A percentile compares a stretch with the other conserved stretches of the same genome.
phyloP scores from a whole-genome alignment of 2,113 vertebrate genomes.

The Neolamprologus sp. region DNA sequence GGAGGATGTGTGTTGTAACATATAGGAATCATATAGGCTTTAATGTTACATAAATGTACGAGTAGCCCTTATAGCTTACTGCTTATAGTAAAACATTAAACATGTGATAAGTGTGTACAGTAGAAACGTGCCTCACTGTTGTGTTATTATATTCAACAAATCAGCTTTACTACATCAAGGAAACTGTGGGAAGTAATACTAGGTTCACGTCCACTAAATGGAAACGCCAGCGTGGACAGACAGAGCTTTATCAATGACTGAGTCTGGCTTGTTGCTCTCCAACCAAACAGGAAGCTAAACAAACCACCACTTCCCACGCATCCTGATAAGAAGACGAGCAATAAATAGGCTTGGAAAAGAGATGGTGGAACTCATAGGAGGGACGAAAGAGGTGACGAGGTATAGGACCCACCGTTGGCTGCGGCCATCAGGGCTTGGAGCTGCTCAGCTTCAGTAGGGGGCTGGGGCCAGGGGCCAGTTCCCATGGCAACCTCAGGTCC shows the following conservation, averaged over 20 bases:
- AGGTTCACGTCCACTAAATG: background rate
- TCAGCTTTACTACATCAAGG: background rate
- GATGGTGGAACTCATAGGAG: background rate
- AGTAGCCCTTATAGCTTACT: background rate
- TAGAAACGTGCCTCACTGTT: constrained; percentile 11
- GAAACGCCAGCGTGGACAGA: constrained; percentile 27
- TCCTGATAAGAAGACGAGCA: background rate
- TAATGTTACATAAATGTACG: background rate
- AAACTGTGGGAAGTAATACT: background rate
- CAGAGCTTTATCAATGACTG: constrained; percentile 14
- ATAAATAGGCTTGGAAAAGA: background rate
- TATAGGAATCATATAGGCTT: background rate
- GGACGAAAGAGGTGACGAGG: background rate
- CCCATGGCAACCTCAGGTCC: constrained; percentile 81
- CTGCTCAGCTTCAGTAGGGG: constrained; percentile 94
- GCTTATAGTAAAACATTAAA: constrained; percentile 18
- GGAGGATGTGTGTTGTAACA: background rate
- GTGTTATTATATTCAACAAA: constrained; percentile 47
- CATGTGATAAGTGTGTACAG: constrained; percentile 27
- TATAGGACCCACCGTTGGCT: constrained; percentile 80
- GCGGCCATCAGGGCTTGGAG: constrained; percentile 98
- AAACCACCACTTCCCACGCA: background rate
- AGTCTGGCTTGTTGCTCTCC: constrained; percentile 4
- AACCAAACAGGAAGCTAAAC: constrained; percentile 5
- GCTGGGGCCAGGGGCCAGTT: constrained; percentile 95